Evolutionary conservation across 2,113 vertebrate genomes (phyloP), one percentile per base, ranked within the genome.

Genomic region (Aspidoscelis tigris): DNA sequence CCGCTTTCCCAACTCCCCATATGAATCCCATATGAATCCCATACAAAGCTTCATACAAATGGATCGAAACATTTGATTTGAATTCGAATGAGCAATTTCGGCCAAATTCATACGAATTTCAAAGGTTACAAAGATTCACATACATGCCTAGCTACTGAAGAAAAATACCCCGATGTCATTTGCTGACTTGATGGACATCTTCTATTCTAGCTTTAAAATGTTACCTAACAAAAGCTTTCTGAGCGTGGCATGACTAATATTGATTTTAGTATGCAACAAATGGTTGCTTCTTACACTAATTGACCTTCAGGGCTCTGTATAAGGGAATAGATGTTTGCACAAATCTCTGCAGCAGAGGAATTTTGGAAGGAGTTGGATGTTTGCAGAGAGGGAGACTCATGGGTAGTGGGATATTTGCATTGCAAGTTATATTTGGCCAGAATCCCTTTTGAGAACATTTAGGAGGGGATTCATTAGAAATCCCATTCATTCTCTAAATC

Each of bases 181-280:
- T 4, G 9, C 33, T 18, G 55, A 41, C 11, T 72, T 47, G 55
- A 78, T 66, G 39, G 33, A 39, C 9, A 5, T 21, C 6, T 50
- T 84, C 70, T 55, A 53, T 84, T 84, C 65, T 39, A 22, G 55
- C 77, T 16, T 53, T 73, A 71, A 50, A 84, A 65, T 16, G 26
- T 75, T 73, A 71, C 66, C 53, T 11, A 50, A 69, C 22, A 64
- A 24, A 24, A 24, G 22, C n/a, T 22, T 84, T 55, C 24, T 26
- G 22, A 64, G 53, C n/a, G 55, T 24, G 26, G 68, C 14, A n/a
- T 24, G 26, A 84, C 72, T 84, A 84, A 84, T 84, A 78, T 78
- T 84, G 83, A 84, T 84, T 84, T 84, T 84, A 84, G 78, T 84
- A 78, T 71, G 68, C 83, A 71, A 47, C 64, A 66, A 64, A 61